Evolutionary conservation across 2,113 vertebrate species (phyloP).

Genomic region (Lontra canadensis): DNA sequence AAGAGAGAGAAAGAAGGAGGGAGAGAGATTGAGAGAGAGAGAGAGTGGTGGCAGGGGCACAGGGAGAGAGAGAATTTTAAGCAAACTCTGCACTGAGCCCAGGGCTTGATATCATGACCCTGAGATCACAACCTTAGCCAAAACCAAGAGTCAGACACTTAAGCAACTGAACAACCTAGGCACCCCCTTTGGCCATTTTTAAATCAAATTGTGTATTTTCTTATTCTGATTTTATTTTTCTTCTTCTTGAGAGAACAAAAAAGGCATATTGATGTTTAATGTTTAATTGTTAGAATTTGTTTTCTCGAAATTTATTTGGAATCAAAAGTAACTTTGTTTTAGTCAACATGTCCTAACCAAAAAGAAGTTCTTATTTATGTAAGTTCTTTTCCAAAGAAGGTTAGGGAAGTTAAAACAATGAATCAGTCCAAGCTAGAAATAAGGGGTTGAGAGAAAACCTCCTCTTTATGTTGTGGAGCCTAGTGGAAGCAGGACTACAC

Average conservation of each 20-base stretch:
- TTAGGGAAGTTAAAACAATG: not conserved
- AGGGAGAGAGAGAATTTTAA: not conserved
- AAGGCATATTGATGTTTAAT: conserved; percentile 15
- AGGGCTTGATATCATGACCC: not conserved
- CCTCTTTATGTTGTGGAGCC: not conserved
- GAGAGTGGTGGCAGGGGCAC: not conserved
- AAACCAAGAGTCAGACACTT: not conserved
- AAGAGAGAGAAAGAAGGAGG: not conserved
- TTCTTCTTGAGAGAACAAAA: conserved; percentile 6
- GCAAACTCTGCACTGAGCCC: not conserved
- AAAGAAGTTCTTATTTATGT: conserved; percentile 11
- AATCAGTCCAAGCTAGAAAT: not conserved
- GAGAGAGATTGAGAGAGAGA: not conserved
- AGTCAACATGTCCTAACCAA: not conserved
- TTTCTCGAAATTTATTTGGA: conserved; percentile 3
- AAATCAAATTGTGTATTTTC: not conserved
- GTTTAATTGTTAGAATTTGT: not conserved
- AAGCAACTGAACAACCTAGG: not conserved
- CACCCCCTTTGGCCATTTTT: not conserved
- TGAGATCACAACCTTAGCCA: not conserved
- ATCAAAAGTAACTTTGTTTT: not conserved
- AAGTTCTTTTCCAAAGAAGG: conserved; percentile 12
- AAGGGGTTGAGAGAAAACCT: not conserved
- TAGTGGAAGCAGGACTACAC: not conserved
- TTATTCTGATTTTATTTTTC: not conserved